Conservation (phyloP, 1,140 invertebrate species). For the Tetramorium simillimum region DNA sequence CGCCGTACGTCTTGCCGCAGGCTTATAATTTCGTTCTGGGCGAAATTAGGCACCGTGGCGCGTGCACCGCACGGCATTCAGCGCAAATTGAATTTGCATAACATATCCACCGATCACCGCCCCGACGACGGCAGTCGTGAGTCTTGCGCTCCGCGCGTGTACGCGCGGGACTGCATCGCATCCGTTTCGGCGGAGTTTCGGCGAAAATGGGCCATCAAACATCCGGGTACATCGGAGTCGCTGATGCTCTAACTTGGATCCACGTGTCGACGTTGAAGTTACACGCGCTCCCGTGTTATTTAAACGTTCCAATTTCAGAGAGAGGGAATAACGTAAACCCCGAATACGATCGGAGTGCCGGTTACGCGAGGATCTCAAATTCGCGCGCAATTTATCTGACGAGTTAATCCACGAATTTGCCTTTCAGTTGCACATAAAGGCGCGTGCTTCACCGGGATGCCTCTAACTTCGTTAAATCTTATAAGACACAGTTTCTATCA, state of each 20-base stretch:
- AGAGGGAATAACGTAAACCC: neutral
- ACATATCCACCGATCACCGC: conserved; percentile 72
- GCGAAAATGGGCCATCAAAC: conserved; percentile 67
- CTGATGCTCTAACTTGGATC: conserved; percentile 13
- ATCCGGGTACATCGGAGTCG: conserved; percentile 46
- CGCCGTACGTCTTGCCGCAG: conserved; percentile 74
- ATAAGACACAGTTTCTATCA: neutral
- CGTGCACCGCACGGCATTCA: conserved; percentile 37
- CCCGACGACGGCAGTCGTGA: neutral
- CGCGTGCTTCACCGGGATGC: neutral
- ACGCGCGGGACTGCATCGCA: conserved; percentile 28
- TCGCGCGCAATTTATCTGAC: neutral
- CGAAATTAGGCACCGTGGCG: conserved; percentile 74
- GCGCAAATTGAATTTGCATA: conserved; percentile 77
- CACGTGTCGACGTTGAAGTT: conserved; percentile 22
- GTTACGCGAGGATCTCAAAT: neutral
- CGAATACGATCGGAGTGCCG: neutral
- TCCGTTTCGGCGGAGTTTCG: conserved; percentile 39
- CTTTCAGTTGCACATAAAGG: neutral
- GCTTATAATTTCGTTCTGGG: conserved; percentile 78
- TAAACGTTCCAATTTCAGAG: neutral
- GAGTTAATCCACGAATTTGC: neutral
- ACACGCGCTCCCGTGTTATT: conserved; percentile 17
- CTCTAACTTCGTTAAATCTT: neutral
- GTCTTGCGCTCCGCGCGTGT: conserved; percentile 44